Conservation (phyloP, 2,797 vertebrate species). For the Phalloptychus januarius region DNA sequence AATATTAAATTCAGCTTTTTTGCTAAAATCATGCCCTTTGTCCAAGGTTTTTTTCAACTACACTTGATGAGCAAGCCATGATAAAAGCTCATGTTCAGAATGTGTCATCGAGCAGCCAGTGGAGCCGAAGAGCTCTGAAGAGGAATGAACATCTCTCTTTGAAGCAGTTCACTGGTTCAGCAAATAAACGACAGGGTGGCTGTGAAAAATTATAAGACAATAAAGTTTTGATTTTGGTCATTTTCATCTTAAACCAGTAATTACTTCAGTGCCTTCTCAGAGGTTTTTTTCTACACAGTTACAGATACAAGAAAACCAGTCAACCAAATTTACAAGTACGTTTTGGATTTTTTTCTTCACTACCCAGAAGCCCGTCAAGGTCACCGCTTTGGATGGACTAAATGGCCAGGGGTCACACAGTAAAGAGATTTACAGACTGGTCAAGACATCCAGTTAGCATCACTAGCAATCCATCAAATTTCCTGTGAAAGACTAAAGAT, state of each 20-base stretch:
- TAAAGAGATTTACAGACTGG: conserved; percentile 62
- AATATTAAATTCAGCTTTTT: conserved; percentile 7
- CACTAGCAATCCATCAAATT: conserved; percentile 53
- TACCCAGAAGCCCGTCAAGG: conserved; percentile 50
- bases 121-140: conserved; percentile 39
- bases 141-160: conserved; percentile 39
- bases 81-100: conserved; percentile 29
- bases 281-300: neutral
- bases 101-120: conserved; percentile 31
- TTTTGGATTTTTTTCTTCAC: conserved; percentile 4
- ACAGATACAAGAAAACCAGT: conserved; percentile 18
- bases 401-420: conserved; percentile 47
- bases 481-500: conserved; percentile 27
- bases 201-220: conserved; percentile 16
- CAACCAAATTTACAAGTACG: neutral
- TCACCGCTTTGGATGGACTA: conserved; percentile 52
- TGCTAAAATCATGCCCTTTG: neutral
- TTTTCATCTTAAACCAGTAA: no score
- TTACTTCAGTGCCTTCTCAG: no score
- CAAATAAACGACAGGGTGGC: conserved; percentile 54
- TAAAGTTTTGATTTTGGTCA: no score
- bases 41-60: conserved; percentile 16
- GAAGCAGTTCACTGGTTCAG: conserved; percentile 47
- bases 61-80: conserved; percentile 8
- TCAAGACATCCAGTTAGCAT: conserved; percentile 58